phyloP scores from a whole-genome alignment of 2,113 vertebrate genomes.

The Copsychus sechellarum region DNA sequence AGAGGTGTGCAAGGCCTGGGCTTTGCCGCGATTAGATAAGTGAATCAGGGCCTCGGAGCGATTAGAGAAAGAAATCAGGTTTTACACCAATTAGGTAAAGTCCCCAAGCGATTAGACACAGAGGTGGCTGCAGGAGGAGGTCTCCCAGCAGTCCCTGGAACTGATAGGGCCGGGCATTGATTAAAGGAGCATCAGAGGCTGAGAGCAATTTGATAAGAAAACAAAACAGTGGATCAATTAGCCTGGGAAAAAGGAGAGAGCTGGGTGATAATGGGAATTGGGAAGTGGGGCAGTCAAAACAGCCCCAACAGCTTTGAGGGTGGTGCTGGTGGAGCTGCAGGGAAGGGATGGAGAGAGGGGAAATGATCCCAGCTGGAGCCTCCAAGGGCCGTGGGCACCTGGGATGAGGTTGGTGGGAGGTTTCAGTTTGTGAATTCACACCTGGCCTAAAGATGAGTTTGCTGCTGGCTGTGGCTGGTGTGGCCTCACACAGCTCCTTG shows the following conservation, averaged over 20 bases:
- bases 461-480: fast-evolving
- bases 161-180: neutral
- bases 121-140: neutral
- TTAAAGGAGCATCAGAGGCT: constrained; percentile 13
- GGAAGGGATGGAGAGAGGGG: neutral
- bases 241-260: neutral
- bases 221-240: constrained; percentile 40
- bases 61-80: constrained; percentile 50
- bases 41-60: neutral
- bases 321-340: neutral
- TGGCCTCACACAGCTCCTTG: fast-evolving
- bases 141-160: neutral
- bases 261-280: neutral
- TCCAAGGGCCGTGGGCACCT: no score
- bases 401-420: neutral
- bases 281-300: neutral
- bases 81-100: constrained; percentile 58
- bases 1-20: constrained; percentile 30
- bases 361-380: neutral
- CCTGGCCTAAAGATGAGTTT: neutral
- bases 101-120: neutral
- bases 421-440: neutral
- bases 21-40: constrained; percentile 23
- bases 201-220: constrained; percentile 35
- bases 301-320: neutral